These are phyloP conservation scores for Hydrotaea diabolus DNA, from an alignment of 2,888 invertebrate genomes.

Conservation along the genomic window DNA sequence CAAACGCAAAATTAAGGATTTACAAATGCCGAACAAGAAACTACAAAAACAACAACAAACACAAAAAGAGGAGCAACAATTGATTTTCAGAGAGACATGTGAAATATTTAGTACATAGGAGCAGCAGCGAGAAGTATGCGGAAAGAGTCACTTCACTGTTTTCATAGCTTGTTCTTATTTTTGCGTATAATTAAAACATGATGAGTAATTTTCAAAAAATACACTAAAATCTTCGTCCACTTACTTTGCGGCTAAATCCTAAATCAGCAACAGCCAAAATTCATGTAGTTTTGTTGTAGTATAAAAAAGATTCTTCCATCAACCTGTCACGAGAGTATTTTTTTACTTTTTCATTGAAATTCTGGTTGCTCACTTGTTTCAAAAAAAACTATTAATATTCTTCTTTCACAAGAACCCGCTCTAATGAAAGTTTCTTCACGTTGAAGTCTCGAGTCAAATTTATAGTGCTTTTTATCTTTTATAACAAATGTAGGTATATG, in stretches of 20 bases:
- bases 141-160: too few relatives aligned
- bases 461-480: not conserved
- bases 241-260: conserved; percentile 50
- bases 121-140: too few relatives aligned
- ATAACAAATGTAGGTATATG: too few relatives aligned
- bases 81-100: conserved; percentile 56
- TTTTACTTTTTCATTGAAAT: not conserved
- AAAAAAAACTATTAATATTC: too few relatives aligned
- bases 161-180: not conserved
- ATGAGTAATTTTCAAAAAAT: conserved; percentile 52
- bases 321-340: not conserved
- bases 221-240: conserved; percentile 7
- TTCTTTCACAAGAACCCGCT: conserved; percentile 3
- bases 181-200: conserved; percentile 27
- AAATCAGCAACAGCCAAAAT: conserved; percentile 1
- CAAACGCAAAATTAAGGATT: conserved; percentile 10
- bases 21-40: conserved; percentile 26
- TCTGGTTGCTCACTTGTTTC: not conserved
- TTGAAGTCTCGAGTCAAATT: conserved; percentile 26
- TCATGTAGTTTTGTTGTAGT: not conserved
- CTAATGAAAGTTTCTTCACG: too few relatives aligned
- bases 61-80: conserved; percentile 59
- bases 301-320: not conserved
- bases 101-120: not conserved
- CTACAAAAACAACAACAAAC: conserved; percentile 10